Base-by-base conservation (phyloP, 2,113 vertebrate species). In the Chaetops frenatus region DNA sequence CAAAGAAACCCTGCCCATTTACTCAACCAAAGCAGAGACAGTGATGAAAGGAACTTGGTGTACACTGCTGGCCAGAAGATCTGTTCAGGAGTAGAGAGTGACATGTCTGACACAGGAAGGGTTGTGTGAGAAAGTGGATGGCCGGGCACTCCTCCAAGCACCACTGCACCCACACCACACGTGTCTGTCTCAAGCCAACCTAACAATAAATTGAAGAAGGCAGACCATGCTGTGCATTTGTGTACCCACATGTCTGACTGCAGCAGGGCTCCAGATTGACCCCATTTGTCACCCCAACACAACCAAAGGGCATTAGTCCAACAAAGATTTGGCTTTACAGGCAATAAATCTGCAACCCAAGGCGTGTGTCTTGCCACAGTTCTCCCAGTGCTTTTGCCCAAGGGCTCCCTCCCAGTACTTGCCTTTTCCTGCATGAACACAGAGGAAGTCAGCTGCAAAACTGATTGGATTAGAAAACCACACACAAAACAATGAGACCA, bases 1-100 rank as follows among this genome's bases (percentile, higher is more conserved):
- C 0, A 9, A 57, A 56, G 60, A 54, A 20, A 0, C 0, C 11
- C 28, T 18, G 12, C 11, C 51, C 10, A 4, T 69, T 86, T 44
- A 93, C 23, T 31, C 33, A 65, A 11, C 8, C 31, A 36, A 70
- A 33, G 53, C 10, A 28, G 58, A 48, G 36, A 33, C 4, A n/a
- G 7, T 3, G 8, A 70, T 2, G 9, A 66, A 78, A 89, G 14
- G 16, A 80, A 29, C 27, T 31, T 25, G 5, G 12, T 47, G 14
- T 12, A 27, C 2, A 2, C 19, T 44, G 19, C 48, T 89, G 84
- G 74, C 23, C 65, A 81, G 60, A 33, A 60, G 25, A 50, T 15
- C 13, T 54, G 1, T 8, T 81, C 67, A 66, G 2, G 11, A 87
- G 69, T 9, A 78, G 12, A 62, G 28, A 50, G 20, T 31, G 54